Percentiles rank a stretch among this genome's conserved stretches.
Evolutionary conservation across 2,113 vertebrate genomes (phyloP).

Genomic region (Corynorhinus townsendii): DNA sequence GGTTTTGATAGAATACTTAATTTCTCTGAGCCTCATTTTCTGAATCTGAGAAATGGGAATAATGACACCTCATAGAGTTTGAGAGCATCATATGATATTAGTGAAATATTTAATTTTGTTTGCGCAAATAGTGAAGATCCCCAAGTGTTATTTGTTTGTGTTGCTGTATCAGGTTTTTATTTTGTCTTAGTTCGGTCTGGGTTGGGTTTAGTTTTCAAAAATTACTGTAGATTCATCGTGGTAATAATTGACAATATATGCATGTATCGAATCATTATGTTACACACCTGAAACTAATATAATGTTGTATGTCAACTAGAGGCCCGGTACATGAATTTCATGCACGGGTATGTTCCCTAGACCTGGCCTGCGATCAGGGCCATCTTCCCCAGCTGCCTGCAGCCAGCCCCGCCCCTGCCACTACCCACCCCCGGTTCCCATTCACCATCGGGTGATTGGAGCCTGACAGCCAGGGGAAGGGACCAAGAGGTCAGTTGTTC

Average conservation of each 20-base stretch:
- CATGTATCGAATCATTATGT: background rate
- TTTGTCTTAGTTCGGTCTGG: background rate
- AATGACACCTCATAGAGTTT: background rate
- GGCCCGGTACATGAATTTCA: no score
- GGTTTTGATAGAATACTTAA: background rate
- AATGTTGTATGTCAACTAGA: no score
- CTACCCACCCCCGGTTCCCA: no score
- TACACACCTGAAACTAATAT: background rate
- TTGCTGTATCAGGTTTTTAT: background rate
- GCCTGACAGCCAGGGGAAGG: no score
- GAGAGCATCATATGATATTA: background rate
- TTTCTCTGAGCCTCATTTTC: background rate
- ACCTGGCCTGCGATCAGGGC: no score
- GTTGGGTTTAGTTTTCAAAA: background rate
- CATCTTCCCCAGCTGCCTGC: no score
- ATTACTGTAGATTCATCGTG: background rate
- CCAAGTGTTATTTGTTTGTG: background rate
- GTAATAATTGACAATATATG: background rate
- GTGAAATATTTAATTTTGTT: background rate
- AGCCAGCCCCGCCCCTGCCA: no score
- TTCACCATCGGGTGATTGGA: no score
- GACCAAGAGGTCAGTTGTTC: no score
- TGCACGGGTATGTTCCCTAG: no score
- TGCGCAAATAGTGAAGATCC: background rate
- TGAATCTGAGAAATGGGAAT: background rate